A percentile compares a stretch with the other conserved stretches of the same genome.
phyloP scores from a whole-genome alignment of 2,888 invertebrate species.

The Geotrupes spiniger region DNA sequence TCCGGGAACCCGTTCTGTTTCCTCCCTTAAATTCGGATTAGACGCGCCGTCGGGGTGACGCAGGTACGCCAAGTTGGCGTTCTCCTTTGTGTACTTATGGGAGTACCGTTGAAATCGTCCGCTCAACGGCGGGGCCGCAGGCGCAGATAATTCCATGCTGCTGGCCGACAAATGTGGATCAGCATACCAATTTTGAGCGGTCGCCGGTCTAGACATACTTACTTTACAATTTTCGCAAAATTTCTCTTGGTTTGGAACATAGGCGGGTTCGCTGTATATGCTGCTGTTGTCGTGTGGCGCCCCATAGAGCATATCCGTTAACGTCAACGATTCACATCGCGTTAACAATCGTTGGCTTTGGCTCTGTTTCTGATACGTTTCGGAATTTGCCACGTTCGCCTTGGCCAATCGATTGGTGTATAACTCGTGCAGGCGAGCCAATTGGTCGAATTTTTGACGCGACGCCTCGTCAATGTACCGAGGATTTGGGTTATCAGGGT shows the following conservation, averaged over 20 bases:
- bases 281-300: slow-evolving; percentile 68
- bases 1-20: slow-evolving; percentile 60
- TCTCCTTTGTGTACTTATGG: slow-evolving; percentile 57
- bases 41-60: slow-evolving; percentile 91
- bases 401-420: slow-evolving; percentile 76
- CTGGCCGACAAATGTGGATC: slow-evolving; percentile 55
- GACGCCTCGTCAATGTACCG: slow-evolving; percentile 43
- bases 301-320: slow-evolving; percentile 67
- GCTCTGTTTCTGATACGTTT: slow-evolving; percentile 55
- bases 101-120: slow-evolving; percentile 62
- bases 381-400: slow-evolving; percentile 66
- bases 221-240: slow-evolving; percentile 75
- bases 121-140: slow-evolving; percentile 35
- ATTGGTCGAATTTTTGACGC: slow-evolving; percentile 70
- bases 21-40: slow-evolving; percentile 82
- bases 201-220: slow-evolving; percentile 66
- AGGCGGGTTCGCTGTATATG: slow-evolving; percentile 84
- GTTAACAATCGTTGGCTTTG: slow-evolving; percentile 50
- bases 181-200: slow-evolving; percentile 64
- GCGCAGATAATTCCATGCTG: slow-evolving; percentile 50
- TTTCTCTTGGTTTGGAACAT: slow-evolving; percentile 65
- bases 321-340: slow-evolving; percentile 67
- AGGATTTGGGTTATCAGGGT: slow-evolving; percentile 47
- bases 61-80: slow-evolving; percentile 63
- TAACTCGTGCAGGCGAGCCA: slow-evolving; percentile 76